A percentile compares a stretch with the other conserved stretches of the same genome.
phyloP scores from a whole-genome alignment of 2,797 vertebrate species.

The Sparus aurata region DNA sequence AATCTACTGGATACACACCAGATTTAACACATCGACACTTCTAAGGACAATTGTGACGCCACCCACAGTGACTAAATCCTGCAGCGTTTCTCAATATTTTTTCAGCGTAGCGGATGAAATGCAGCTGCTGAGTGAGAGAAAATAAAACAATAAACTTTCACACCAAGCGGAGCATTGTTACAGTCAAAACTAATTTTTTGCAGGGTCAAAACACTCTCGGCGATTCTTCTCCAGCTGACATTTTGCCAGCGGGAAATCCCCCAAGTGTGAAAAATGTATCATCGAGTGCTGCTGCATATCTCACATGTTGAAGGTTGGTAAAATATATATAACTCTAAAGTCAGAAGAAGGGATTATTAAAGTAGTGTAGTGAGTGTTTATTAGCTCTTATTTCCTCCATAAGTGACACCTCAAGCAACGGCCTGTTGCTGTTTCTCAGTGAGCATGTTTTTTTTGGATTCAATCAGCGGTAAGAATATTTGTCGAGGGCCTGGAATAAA shows the following conservation, averaged over 20 bases:
- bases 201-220: constrained; percentile 38
- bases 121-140: constrained; percentile 36
- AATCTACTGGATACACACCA: background rate
- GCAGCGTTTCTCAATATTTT: constrained; percentile 37
- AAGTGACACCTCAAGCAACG: constrained; percentile 12
- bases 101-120: constrained; percentile 20
- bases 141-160: constrained; percentile 58
- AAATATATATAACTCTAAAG: constrained; percentile 13
- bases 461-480: constrained; percentile 15
- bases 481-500: background rate
- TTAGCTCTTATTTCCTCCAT: constrained; percentile 1
- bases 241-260: constrained; percentile 38
- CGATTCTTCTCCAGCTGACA: constrained; percentile 20
- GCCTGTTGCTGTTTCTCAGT: background rate
- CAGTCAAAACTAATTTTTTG: constrained; percentile 30
- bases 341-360: background rate
- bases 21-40: background rate
- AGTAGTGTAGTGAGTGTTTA: background rate
- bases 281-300: constrained; percentile 24
- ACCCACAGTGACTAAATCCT: constrained; percentile 7
- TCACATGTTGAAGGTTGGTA: constrained; percentile 21
- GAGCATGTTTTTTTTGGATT: background rate
- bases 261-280: constrained; percentile 17
- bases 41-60: constrained; percentile 11
- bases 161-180: constrained; percentile 28